These are phyloP conservation scores for Cryptophagus acutangulus DNA, from an alignment of 2,888 invertebrate genomes.

Conservation along the genomic window DNA sequence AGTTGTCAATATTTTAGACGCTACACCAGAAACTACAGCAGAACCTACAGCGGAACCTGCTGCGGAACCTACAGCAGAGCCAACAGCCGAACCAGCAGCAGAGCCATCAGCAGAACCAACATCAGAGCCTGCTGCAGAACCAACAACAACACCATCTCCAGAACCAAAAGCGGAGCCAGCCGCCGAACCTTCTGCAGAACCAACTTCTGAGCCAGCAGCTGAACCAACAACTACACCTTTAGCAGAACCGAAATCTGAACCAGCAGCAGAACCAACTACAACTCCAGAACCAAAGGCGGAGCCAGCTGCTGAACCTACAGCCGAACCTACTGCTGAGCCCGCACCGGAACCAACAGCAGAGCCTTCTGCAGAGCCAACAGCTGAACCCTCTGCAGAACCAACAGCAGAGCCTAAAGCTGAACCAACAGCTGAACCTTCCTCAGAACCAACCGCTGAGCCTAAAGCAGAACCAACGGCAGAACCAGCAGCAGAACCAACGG, in stretches of 20 bases:
- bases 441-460: conserved; percentile 29
- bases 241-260: conserved; percentile 49
- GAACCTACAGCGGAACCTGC: conserved; percentile 37
- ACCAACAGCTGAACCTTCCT: conserved; percentile 39
- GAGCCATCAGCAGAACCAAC: conserved; percentile 21
- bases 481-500: conserved; percentile 31
- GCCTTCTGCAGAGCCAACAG: conserved; percentile 42
- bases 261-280: conserved; percentile 43
- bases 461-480: conserved; percentile 31
- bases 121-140: conserved; percentile 21
- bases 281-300: conserved; percentile 48
- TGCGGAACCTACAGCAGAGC: conserved; percentile 27
- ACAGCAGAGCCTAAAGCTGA: conserved; percentile 26
- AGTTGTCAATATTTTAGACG: no score
- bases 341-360: conserved; percentile 39
- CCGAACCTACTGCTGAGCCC: conserved; percentile 31
- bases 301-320: conserved; percentile 32
- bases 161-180: conserved; percentile 29
- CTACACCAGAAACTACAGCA: conserved; percentile 14
- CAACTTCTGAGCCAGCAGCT: conserved; percentile 37
- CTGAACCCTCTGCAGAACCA: conserved; percentile 26
- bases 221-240: conserved; percentile 48
- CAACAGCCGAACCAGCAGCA: conserved; percentile 29
- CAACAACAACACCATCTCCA: conserved; percentile 33
- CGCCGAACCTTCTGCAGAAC: conserved; percentile 37